Base-by-base conservation (phyloP, 1,140 invertebrate species). In the Nixonia krombeini region DNA sequence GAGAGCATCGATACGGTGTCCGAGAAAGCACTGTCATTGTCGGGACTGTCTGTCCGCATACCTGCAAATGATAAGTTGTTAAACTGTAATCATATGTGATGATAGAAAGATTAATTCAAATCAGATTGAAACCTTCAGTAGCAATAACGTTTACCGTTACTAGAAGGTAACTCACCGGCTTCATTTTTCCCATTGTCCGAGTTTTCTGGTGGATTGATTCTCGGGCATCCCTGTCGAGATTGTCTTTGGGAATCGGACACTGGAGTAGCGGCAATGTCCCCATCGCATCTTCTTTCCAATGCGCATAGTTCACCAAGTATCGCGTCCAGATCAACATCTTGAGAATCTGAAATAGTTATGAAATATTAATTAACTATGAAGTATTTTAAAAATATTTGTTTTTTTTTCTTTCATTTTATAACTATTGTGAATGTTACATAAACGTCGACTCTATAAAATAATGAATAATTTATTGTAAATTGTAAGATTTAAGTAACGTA, bases 1-100 rank as follows among this genome's bases (percentile, higher is more conserved):
- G 94, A 96, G 38, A 96, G 81, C 86, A 96, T 90, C 3, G 94
- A 96, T 15, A 97, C 94, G 56, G 94, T 97, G 83, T 99, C 97
- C 65, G 95, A 97, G 83, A 98, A 99, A 2, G 96, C 97, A 13
- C 96, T 98, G 86, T 99, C 97, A 85, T 97, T 97, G 84, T 98
- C 96, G 0, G 95, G 95, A 61, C 94, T 96, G 69, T 96, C 94
- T 1, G 95, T 96, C 52, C 95, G 88, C 25, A 88, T 83, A 46
- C 88, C 83, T 85, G 37, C n/a, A n/a, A n/a, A n/a, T n/a, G n/a
- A n/a, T n/a, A n/a, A n/a, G n/a, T n/a, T n/a, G n/a, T n/a, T n/a
- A n/a, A n/a, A n/a, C n/a, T n/a, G n/a, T n/a, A n/a, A n/a, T n/a
- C n/a, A n/a, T n/a, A n/a, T n/a, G n/a, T n/a, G n/a, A n/a, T n/a